These are phyloP conservation scores for Microplitis deprimator DNA, from an alignment of 2,888 invertebrate species.

Conservation along the genomic window DNA sequence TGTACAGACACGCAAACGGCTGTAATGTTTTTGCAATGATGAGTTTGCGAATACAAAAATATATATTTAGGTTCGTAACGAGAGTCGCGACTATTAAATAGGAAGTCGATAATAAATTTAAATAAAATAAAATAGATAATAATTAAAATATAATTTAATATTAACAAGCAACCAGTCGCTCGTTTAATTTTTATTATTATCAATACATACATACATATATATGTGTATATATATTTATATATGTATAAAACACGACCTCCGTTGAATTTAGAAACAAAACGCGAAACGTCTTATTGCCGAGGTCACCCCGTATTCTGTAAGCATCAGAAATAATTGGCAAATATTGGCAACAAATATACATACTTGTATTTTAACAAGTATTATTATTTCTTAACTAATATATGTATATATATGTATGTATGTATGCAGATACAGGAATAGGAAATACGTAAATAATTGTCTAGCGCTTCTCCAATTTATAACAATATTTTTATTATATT, in stretches of 20 bases:
- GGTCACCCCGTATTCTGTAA: conserved; percentile 32
- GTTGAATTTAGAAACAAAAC: conserved; percentile 55
- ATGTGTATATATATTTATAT: background rate
- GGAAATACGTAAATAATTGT: no score
- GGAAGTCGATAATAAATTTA: background rate
- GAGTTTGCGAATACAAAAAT: conserved; percentile 33
- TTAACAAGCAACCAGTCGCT: conserved; percentile 48
- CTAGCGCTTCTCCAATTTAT: no score
- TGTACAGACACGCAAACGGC: background rate
- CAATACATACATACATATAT: background rate
- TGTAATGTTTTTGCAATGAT: conserved; percentile 30
- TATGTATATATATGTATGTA: no score
- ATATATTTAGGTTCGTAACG: conserved; percentile 19
- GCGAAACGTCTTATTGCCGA: conserved; percentile 36
- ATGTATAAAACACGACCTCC: conserved; percentile 65
- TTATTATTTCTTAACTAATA: no score
- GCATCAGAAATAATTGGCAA: conserved; percentile 49
- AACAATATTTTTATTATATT: conserved; percentile 4
- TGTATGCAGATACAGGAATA: no score
- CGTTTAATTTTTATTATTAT: conserved; percentile 73
- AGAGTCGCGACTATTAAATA: conserved; percentile 8
- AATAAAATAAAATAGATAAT: background rate
- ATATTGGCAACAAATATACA: conserved; percentile 46
- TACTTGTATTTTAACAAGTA: background rate
- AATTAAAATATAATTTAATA: background rate